Evolutionary conservation across 2,888 invertebrate genomes (phyloP), one percentile per base, ranked within the genome.

Genomic region (Macrosoma leucophasiata): DNA sequence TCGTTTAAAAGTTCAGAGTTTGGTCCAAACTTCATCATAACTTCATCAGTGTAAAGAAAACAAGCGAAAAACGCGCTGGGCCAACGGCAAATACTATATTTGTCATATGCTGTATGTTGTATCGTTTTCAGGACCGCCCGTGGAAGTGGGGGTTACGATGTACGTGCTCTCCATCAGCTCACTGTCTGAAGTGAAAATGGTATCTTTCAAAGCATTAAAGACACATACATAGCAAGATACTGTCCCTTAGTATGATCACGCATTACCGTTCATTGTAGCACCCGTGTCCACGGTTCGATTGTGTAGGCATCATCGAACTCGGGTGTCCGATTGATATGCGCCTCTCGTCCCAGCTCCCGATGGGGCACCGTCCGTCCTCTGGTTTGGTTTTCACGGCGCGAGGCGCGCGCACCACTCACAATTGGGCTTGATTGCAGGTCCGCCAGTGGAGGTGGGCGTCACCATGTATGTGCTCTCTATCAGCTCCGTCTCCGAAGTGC

Each of bases 391-490:
- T 67, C 70, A 69, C 65, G 52, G 61, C 61, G 62, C 58, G 55
- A 51, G 50, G 52, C 57, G 54, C 52, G 49, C 44, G 55, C 50
- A 63, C 63, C 53, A 76, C 79, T 82, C 70, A 82, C 74, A 45
- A 73, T 75, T 79, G 81, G 81, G 87, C 92, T 82, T 84, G 79
- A 79, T 88, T 94, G 85, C 93, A 96, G 96, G 95, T 91, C 93
- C 93, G 85, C 95, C 97, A 77, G 97, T 97, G 87, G 95, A 95
- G 86, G 96, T 97, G 84, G 95, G 96, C 84, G 95, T 96, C 88
- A 96, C 96, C 87, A 95, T 97, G 93, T 95, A 95, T 90, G 96
- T 97, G 79, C 92, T 96, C 88, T 95, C 95, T 88, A 97, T 97
- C 91, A 95, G 95, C 89, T 95, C 96, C 85, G 94, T 97, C 87